Evolutionary conservation across 2,797 vertebrate species (phyloP).

Genomic region (Myotis myotis): DNA sequence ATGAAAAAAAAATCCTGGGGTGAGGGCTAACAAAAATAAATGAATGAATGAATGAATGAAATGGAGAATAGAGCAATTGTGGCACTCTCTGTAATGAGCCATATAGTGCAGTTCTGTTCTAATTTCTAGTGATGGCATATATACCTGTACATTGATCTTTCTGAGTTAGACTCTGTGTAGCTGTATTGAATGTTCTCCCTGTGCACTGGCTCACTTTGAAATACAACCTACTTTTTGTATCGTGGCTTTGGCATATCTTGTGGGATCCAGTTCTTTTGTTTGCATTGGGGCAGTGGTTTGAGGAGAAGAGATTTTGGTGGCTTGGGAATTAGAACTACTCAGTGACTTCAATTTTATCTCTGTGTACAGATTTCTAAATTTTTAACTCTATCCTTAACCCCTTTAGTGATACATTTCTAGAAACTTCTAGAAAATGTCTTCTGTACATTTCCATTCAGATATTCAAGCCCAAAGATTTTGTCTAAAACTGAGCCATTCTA

Average conservation of each 20-base stretch:
- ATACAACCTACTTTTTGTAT: neutral
- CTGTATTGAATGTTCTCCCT: neutral
- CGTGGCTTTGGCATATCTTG: neutral
- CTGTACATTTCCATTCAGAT: neutral
- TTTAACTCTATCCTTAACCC: neutral
- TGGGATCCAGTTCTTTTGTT: neutral
- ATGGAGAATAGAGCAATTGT: neutral
- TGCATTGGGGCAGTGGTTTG: neutral
- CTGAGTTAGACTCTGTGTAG: neutral
- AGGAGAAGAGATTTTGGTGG: conserved; percentile 31
- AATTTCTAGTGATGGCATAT: neutral
- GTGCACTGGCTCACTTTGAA: neutral
- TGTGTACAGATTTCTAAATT: neutral
- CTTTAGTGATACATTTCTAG: neutral
- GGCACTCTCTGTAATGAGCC: neutral
- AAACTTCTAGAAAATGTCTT: neutral
- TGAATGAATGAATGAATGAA: neutral
- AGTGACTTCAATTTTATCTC: neutral
- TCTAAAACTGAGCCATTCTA: neutral
- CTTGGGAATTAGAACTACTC: conserved; percentile 8
- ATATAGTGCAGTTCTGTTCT: neutral
- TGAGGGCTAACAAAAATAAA: too few species aligned
- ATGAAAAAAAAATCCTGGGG: too few species aligned
- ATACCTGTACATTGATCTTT: neutral
- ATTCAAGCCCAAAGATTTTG: neutral